These are phyloP conservation scores for Orussus abietinus DNA, from an alignment of 1,140 invertebrate species.

Conservation along the genomic window DNA sequence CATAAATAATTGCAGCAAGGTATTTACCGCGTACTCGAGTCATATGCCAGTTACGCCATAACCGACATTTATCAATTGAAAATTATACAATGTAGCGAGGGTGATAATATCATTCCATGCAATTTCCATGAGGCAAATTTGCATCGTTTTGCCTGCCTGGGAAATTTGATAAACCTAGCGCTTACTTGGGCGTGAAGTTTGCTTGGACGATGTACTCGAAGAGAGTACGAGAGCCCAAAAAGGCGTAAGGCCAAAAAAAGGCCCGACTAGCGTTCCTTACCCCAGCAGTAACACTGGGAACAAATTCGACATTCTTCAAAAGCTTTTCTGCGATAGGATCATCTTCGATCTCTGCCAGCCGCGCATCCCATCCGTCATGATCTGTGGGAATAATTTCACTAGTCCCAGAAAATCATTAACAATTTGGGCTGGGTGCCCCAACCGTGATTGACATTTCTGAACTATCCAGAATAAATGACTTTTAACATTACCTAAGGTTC, in stretches of 20 bases:
- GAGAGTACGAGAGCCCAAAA: slow-evolving; percentile 63
- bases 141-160: too few relatives aligned
- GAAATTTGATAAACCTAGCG: background rate
- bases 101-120: too few relatives aligned
- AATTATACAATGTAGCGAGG: too few relatives aligned
- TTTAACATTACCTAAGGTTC: slow-evolving; percentile 62
- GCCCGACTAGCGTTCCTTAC: slow-evolving; percentile 66
- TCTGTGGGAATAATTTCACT: slow-evolving; percentile 52
- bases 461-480: too few relatives aligned
- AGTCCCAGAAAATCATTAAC: slow-evolving; percentile 14
- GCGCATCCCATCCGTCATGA: slow-evolving; percentile 66
- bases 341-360: slow-evolving; percentile 60
- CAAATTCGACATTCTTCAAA: slow-evolving; percentile 62
- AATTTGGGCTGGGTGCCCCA: too few relatives aligned
- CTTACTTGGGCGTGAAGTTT: slow-evolving; percentile 62
- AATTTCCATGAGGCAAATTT: too few relatives aligned
- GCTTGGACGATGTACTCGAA: slow-evolving; percentile 66
- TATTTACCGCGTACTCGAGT: too few relatives aligned
- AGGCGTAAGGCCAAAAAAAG: slow-evolving; percentile 70
- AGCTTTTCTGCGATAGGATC: slow-evolving; percentile 54
- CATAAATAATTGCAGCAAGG: too few relatives aligned
- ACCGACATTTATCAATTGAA: too few relatives aligned
- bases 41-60: too few relatives aligned
- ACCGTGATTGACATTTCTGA: too few relatives aligned
- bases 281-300: slow-evolving; percentile 60